These are phyloP conservation scores for Stomatorhinus ivindoensis DNA, from an alignment of 2,113 vertebrate genomes.

Conservation along the genomic window DNA sequence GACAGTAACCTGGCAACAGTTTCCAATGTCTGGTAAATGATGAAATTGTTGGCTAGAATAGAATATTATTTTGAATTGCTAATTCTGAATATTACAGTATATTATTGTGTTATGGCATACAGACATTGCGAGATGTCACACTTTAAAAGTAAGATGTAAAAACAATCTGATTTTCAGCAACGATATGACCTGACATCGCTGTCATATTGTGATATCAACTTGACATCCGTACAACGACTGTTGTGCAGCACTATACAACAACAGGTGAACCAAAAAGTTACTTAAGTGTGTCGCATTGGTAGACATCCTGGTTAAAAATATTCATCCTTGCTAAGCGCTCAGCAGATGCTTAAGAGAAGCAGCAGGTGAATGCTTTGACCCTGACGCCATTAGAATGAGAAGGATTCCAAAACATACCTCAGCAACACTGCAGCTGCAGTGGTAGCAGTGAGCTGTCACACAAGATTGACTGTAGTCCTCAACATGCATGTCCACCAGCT, in stretches of 20 bases:
- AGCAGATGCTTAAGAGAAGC: background rate
- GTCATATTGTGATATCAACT: background rate
- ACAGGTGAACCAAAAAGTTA: background rate
- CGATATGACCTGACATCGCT: background rate
- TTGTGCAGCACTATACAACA: background rate
- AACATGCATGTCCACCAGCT: slow-evolving; percentile 43
- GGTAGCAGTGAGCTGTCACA: background rate
- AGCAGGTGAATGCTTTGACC: slow-evolving; percentile 4
- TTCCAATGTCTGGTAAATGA: background rate
- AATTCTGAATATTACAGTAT: background rate
- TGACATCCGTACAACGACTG: background rate
- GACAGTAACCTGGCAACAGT: background rate
- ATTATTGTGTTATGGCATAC: background rate
- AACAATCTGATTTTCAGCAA: background rate
- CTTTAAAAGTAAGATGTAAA: background rate
- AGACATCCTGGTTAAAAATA: background rate
- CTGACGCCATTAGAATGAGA: background rate
- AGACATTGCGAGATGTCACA: background rate
- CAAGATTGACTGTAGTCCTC: slow-evolving; percentile 38
- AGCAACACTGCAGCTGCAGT: background rate
- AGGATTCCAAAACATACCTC: background rate
- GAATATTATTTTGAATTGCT: background rate
- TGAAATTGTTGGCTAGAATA: background rate
- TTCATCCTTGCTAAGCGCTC: background rate
- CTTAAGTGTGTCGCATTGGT: background rate